Percentiles rank a stretch among this genome's conserved stretches.
phyloP scores from a whole-genome alignment of 2,797 vertebrate genomes.

The Heterohyrax brucei region DNA sequence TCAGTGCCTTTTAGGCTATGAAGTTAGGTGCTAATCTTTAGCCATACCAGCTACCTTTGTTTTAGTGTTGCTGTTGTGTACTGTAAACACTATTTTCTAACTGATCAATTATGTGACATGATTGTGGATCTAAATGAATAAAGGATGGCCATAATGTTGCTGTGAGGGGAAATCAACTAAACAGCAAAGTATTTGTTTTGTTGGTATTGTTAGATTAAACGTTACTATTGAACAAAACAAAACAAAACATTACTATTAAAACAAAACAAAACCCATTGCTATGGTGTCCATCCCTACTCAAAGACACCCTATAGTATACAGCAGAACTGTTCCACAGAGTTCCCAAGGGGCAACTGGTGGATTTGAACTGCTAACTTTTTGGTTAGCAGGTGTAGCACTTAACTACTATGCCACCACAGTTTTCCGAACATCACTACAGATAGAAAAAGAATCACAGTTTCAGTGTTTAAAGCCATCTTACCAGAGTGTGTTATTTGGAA shows the following conservation, averaged over 20 bases:
- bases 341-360: too few species aligned
- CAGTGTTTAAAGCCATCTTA: not conserved
- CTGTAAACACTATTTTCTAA: not conserved
- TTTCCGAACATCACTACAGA: not conserved
- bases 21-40: not conserved
- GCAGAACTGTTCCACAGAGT: too few species aligned
- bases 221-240: not conserved
- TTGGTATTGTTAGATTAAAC: not conserved
- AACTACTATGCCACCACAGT: too few species aligned
- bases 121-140: not conserved
- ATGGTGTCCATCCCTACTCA: too few species aligned
- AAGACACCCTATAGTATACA: too few species aligned
- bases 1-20: not conserved
- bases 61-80: not conserved
- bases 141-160: not conserved
- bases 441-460: not conserved
- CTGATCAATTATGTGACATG: not conserved
- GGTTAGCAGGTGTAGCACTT: too few species aligned
- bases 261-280: too few species aligned
- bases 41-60: not conserved
- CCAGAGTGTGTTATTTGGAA: not conserved
- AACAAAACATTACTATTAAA: too few species aligned
- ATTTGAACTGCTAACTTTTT: too few species aligned
- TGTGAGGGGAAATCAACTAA: too few species aligned
- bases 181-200: too few species aligned